Evolutionary conservation across 37 sponge, comb jelly and placozoan genomes (phyloP).

Genomic region (Haliclona indistincta): DNA sequence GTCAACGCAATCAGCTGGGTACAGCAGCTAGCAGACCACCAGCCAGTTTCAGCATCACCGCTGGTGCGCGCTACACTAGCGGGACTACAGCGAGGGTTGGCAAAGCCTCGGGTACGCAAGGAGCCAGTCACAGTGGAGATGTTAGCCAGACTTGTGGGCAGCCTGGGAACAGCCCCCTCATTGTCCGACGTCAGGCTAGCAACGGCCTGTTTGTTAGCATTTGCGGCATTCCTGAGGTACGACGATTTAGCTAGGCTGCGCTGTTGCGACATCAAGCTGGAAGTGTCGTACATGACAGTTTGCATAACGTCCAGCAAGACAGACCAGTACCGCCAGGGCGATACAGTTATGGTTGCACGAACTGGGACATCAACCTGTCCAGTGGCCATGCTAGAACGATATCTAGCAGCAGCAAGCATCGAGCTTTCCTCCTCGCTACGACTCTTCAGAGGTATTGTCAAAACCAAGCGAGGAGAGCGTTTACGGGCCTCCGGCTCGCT

Average conservation of each 20-base stretch:
- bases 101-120: conserved; percentile 12
- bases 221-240: conserved; percentile 6
- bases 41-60: neutral
- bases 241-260: conserved; percentile 1
- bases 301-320: conserved; percentile 11
- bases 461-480: conserved; percentile 5
- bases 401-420: neutral
- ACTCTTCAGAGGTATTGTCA: conserved; percentile 7
- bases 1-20: conserved; percentile 18
- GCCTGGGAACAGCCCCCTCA: neutral
- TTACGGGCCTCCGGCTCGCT: conserved; percentile 8
- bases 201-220: neutral
- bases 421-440: neutral
- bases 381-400: conserved; percentile 1
- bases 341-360: conserved; percentile 5
- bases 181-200: neutral
- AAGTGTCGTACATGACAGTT: neutral
- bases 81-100: neutral
- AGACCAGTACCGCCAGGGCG: conserved; percentile 4
- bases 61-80: no score
- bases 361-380: conserved; percentile 1
- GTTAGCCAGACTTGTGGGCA: neutral
- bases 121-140: neutral
- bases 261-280: neutral
- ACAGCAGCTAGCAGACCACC: conserved; percentile 8